phyloP scores from a whole-genome alignment of 2,113 vertebrate genomes.

The Castor canadensis region DNA sequence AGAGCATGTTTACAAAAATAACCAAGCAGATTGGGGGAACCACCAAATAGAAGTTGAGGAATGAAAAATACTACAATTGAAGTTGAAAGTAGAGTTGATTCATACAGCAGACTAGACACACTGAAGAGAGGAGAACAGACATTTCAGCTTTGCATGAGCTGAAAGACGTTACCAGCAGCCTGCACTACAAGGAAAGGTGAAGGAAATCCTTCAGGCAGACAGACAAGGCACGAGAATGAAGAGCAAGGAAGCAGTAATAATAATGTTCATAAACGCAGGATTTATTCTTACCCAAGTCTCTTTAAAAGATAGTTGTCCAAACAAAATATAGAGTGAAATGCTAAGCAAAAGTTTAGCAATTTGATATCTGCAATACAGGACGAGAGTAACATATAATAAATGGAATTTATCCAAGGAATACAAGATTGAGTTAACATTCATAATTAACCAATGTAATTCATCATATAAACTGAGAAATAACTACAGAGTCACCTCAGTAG shows the following conservation, averaged over 20 bases:
- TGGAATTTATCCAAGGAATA: not conserved
- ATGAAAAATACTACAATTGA: not conserved
- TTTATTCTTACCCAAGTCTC: no score
- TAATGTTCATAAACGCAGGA: no score
- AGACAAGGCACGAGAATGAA: no score
- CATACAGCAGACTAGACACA: not conserved
- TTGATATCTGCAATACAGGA: not conserved
- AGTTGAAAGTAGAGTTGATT: not conserved
- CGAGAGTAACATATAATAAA: not conserved
- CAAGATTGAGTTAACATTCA: not conserved
- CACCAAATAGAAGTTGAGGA: not conserved
- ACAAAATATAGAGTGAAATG: not conserved
- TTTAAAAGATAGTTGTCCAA: not conserved
- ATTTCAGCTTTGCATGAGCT: not conserved
- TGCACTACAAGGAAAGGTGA: not conserved
- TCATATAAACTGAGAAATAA: not conserved
- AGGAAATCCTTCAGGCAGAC: not conserved
- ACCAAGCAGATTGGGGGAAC: not conserved
- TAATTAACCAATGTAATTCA: not conserved
- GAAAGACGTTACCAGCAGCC: not conserved
- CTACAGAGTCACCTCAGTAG: not conserved
- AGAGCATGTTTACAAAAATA: not conserved
- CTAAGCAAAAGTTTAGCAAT: not conserved
- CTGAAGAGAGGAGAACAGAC: not conserved
- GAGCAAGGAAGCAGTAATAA: no score